Evolutionary conservation across 64 coral and sea anemone genomes (phyloP).

Genomic region (Pocillopora verrucosa): DNA sequence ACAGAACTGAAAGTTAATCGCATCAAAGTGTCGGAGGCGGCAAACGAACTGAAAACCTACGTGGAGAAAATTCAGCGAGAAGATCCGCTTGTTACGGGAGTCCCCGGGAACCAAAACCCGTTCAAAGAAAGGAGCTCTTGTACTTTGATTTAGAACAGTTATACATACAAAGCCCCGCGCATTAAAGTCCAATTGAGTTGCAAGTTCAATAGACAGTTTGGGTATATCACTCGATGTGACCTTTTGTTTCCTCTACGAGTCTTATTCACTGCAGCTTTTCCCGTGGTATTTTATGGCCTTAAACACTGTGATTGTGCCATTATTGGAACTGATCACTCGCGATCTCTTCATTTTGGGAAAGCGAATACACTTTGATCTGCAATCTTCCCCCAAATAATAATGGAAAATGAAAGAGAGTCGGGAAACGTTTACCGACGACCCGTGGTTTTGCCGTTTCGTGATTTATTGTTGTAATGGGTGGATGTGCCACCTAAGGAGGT

Average conservation of each 20-base stretch:
- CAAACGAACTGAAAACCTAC: slow-evolving; percentile 50
- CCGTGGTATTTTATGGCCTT: not conserved
- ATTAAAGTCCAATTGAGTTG: slow-evolving; percentile 3
- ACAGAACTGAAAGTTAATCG: slow-evolving; percentile 41
- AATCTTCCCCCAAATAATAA: not conserved
- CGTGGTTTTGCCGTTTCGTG: not conserved
- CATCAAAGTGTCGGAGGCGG: slow-evolving; percentile 45
- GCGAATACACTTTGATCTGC: not conserved
- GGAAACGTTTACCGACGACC: not conserved
- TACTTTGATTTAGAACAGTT: slow-evolving; percentile 31
- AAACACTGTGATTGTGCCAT: not conserved
- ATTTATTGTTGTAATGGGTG: not conserved
- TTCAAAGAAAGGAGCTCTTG: slow-evolving; percentile 31
- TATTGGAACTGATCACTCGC: slow-evolving; percentile 8
- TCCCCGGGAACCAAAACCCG: slow-evolving; percentile 39
- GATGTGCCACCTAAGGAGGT: not conserved
- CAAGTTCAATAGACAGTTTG: slow-evolving; percentile 8
- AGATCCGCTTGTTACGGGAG: slow-evolving; percentile 30
- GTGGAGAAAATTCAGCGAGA: slow-evolving; percentile 38
- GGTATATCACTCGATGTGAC: not conserved
- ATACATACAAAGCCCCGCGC: not conserved
- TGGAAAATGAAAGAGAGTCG: not conserved
- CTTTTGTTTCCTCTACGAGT: not conserved
- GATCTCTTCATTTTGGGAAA: not conserved
- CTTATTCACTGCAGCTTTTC: not conserved